A percentile compares a stretch with the other conserved stretches of the same genome.
These are phyloP conservation scores for Drosophila micromelanica DNA, from an alignment of 1,140 invertebrate species.

Conservation along the genomic window DNA sequence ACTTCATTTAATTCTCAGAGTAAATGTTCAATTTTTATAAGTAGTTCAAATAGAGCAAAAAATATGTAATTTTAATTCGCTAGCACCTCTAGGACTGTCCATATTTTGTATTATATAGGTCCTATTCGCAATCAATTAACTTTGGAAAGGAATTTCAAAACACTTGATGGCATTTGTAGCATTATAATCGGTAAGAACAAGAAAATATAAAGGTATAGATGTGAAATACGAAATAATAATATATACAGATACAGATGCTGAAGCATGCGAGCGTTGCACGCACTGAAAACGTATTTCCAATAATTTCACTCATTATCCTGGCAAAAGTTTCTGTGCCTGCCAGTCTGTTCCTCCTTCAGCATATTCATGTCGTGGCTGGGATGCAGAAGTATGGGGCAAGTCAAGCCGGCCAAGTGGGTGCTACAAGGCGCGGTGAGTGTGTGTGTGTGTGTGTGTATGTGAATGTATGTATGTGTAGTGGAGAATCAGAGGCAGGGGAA, in stretches of 20 bases:
- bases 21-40: too few species aligned
- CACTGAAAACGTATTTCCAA: constrained; percentile 80
- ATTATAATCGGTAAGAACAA: neutral
- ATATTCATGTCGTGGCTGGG: constrained; percentile 63
- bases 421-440: constrained; percentile 58
- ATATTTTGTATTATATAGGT: too few species aligned
- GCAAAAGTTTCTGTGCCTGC: constrained; percentile 64
- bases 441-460: constrained; percentile 19
- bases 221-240: constrained; percentile 13
- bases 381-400: constrained; percentile 41
- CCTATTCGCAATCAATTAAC: too few species aligned
- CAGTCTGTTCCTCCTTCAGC: constrained; percentile 57
- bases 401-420: constrained; percentile 58
- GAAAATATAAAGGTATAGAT: neutral
- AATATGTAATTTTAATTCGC: too few species aligned
- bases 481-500: neutral
- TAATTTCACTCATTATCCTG: constrained; percentile 80
- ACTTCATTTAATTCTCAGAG: too few species aligned
- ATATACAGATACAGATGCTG: constrained; percentile 24
- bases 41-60: too few species aligned
- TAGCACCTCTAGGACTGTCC: too few species aligned
- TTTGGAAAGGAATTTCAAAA: neutral
- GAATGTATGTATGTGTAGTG: constrained; percentile 6
- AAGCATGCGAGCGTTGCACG: constrained; percentile 64
- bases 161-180: neutral